A percentile compares a stretch with the other conserved stretches of the same genome.
phyloP scores from a whole-genome alignment of 2,797 vertebrate genomes.

The Nyctibius grandis region DNA sequence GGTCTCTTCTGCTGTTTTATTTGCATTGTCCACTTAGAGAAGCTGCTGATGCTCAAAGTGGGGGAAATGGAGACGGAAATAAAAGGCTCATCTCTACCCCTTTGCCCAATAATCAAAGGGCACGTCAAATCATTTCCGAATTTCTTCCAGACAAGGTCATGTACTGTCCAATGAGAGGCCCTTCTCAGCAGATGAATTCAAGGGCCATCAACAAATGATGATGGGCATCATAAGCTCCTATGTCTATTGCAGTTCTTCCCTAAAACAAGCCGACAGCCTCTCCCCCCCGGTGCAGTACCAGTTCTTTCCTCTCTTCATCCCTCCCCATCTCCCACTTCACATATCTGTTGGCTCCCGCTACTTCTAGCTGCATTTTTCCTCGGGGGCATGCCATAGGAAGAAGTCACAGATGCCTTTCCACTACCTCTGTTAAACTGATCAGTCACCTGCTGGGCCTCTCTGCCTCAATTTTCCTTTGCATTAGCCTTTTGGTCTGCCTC shows the following conservation, averaged over 20 bases:
- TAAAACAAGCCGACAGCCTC: background rate
- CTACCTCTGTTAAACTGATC: background rate
- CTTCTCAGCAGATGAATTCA: background rate
- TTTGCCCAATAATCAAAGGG: background rate
- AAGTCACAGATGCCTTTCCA: background rate
- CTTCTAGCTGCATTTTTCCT: background rate
- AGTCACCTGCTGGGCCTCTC: background rate
- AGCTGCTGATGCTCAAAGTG: background rate
- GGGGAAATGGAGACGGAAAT: background rate
- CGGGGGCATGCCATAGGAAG: fast-evolving
- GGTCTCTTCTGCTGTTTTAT: background rate
- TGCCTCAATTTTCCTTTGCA: background rate
- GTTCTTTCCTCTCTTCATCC: background rate
- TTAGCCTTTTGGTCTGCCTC: background rate
- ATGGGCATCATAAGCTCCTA: background rate
- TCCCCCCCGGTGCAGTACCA: fast-evolving
- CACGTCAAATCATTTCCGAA: background rate
- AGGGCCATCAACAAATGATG: background rate
- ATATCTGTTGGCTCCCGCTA: background rate
- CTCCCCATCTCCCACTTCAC: background rate
- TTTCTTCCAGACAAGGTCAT: background rate
- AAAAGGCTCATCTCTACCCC: background rate
- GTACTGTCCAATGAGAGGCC: background rate
- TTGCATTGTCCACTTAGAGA: background rate
- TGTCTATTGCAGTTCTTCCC: background rate